Percentiles rank a stretch among this genome's conserved stretches.
phyloP scores from a whole-genome alignment of 2,888 invertebrate genomes.

The Melanchra persicariae region DNA sequence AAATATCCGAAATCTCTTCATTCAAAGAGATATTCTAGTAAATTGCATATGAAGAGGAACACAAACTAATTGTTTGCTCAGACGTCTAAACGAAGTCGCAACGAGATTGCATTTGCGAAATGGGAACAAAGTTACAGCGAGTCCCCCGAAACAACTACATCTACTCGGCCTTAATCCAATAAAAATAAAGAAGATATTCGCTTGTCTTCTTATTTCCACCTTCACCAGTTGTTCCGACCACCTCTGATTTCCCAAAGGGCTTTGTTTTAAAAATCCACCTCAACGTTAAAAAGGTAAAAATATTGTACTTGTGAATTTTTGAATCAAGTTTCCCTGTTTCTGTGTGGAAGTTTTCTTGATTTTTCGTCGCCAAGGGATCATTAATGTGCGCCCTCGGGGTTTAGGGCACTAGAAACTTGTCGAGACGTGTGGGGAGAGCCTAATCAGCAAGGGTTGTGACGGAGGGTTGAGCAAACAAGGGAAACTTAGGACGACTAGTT shows the following conservation, averaged over 20 bases:
- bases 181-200: constrained; percentile 76
- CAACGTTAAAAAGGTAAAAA: constrained; percentile 82
- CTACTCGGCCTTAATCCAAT: constrained; percentile 59
- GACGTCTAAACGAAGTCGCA: constrained; percentile 74
- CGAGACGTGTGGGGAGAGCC: constrained; percentile 65
- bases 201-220: constrained; percentile 65
- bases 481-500: constrained; percentile 65
- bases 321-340: constrained; percentile 72
- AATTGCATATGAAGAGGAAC: constrained; percentile 66
- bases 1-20: too few relatives aligned
- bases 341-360: constrained; percentile 68
- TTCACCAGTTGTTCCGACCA: constrained; percentile 76
- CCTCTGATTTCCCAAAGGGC: constrained; percentile 88
- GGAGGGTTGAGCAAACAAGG: constrained; percentile 68
- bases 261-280: constrained; percentile 85
- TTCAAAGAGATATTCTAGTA: constrained; percentile 28
- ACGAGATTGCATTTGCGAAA: constrained; percentile 76
- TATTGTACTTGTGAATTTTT: constrained; percentile 81
- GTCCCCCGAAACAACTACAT: constrained; percentile 51
- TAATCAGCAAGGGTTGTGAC: constrained; percentile 71
- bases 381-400: constrained; percentile 69
- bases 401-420: constrained; percentile 69
- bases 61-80: constrained; percentile 72
- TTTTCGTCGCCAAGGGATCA: constrained; percentile 72
- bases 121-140: constrained; percentile 66